Evolutionary conservation across 2,113 vertebrate species (phyloP).

Genomic region (Microcebus tavaratra): DNA sequence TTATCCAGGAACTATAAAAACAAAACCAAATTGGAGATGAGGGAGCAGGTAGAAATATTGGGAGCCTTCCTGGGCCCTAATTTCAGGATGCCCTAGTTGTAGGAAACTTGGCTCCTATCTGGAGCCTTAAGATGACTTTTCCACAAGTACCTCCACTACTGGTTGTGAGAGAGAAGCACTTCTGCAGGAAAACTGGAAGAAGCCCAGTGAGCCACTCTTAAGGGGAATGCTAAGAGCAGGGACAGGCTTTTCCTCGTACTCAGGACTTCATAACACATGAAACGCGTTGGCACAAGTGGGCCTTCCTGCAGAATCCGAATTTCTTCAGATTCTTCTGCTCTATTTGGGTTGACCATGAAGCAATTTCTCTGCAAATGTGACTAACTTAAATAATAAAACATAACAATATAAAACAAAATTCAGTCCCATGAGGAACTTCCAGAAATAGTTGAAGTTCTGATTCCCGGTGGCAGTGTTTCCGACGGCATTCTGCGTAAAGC

Average conservation of each 20-base stretch:
- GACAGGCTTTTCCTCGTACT: accelerated
- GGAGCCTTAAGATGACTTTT: not conserved
- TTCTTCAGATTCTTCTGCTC: not conserved
- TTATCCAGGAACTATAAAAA: not conserved
- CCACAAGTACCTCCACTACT: not conserved
- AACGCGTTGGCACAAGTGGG: not conserved
- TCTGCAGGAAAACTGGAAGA: accelerated
- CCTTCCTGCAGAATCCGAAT: not conserved
- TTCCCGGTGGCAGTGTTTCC: not conserved
- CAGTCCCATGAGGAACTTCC: not conserved
- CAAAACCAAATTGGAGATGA: not conserved
- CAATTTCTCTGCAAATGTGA: not conserved
- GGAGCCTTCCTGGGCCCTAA: not conserved
- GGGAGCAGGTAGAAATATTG: not conserved
- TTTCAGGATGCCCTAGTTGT: not conserved
- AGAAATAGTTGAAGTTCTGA: not conserved
- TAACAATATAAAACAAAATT: not conserved
- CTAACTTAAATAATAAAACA: not conserved
- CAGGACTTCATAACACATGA: not conserved
- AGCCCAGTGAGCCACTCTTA: not conserved
- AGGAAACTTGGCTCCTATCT: too few species aligned
- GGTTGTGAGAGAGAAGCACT: too few species aligned
- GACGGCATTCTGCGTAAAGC: too few species aligned
- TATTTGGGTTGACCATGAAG: not conserved
- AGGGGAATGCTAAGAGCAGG: not conserved